phyloP scores from a whole-genome alignment of 2,113 vertebrate genomes.

The Elephantulus edwardii region DNA sequence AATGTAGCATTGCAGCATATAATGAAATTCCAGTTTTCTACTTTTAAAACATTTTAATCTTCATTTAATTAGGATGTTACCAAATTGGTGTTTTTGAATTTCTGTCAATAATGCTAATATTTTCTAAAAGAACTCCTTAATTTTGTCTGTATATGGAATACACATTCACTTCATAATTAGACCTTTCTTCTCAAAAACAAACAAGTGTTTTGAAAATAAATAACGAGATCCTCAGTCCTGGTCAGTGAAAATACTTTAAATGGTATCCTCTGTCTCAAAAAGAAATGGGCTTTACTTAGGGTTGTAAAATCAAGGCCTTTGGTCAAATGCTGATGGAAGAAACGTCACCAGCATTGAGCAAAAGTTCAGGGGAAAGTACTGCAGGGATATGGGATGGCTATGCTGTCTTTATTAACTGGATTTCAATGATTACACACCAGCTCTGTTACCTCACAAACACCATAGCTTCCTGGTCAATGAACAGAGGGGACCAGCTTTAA shows the following conservation, averaged over 20 bases:
- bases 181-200: not conserved
- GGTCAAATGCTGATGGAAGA: not conserved
- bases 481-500: not conserved
- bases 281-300: not conserved
- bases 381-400: not conserved
- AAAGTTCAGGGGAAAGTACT: not conserved
- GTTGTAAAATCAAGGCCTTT: not conserved
- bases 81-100: not conserved
- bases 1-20: not conserved
- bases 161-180: not conserved
- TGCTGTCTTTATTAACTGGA: not conserved
- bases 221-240: not conserved
- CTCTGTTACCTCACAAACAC: not conserved
- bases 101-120: not conserved
- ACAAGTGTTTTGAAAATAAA: slow-evolving; percentile 10
- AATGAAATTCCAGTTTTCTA: slow-evolving; percentile 2
- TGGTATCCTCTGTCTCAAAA: not conserved
- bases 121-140: slow-evolving; percentile 12
- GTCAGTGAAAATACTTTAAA: not conserved
- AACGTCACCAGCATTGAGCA: not conserved
- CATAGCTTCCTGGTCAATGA: not conserved
- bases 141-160: not conserved
- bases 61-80: not conserved
- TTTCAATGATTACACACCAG: not conserved
- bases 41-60: slow-evolving; percentile 32